These are phyloP conservation scores for Pomatorhinus ruficollis DNA, from an alignment of 2,113 vertebrate species.

Conservation along the genomic window DNA sequence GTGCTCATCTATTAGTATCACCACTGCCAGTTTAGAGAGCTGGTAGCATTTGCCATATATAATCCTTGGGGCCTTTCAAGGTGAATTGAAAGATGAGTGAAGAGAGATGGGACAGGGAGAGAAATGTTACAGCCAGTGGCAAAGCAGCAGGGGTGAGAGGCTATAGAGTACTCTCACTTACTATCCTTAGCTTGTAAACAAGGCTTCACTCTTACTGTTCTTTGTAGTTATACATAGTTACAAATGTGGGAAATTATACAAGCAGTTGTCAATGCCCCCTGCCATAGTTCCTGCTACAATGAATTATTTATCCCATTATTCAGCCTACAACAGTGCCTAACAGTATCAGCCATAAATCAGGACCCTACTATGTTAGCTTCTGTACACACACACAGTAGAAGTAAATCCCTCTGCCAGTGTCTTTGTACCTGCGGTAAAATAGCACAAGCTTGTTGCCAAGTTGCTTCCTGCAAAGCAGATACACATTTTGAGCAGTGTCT, in stretches of 20 bases:
- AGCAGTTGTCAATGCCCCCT: background rate
- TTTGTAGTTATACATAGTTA: background rate
- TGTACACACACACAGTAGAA: background rate
- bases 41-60: background rate
- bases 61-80: background rate
- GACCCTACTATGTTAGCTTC: background rate
- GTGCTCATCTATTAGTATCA: background rate
- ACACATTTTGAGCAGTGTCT: background rate
- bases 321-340: background rate
- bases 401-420: background rate
- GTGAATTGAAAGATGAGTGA: background rate
- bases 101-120: background rate
- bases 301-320: background rate
- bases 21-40: background rate
- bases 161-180: background rate
- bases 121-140: background rate
- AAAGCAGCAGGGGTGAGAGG: background rate
- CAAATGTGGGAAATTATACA: background rate
- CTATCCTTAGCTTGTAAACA: background rate
- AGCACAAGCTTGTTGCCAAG: background rate
- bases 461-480: background rate
- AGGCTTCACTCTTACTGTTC: background rate
- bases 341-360: background rate
- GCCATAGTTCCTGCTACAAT: background rate
- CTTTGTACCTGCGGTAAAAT: background rate